Conservation (phyloP, 2,888 invertebrate species). For the Agrilus cyanescens region DNA sequence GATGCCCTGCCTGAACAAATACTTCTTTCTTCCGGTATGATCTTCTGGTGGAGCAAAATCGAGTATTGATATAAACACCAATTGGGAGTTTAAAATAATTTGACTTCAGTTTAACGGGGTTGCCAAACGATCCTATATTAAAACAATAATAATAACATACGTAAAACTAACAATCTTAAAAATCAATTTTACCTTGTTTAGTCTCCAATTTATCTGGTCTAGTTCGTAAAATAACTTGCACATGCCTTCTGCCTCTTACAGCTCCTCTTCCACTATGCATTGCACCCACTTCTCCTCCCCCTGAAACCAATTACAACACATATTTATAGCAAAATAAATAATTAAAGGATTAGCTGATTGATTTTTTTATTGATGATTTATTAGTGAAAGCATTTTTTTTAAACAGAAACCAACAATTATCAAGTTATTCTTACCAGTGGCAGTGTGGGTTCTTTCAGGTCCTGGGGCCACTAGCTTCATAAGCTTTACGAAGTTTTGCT, state of each 20-base stretch:
- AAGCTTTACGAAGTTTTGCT: constrained; percentile 6
- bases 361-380: no score
- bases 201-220: constrained; percentile 21
- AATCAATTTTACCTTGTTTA: constrained; percentile 29
- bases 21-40: constrained; percentile 46
- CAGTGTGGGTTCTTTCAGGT: neutral
- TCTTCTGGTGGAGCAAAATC: constrained; percentile 65
- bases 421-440: neutral
- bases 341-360: no score
- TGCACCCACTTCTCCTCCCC: constrained; percentile 27
- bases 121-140: constrained; percentile 47
- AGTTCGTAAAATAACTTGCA: constrained; percentile 34
- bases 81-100: constrained; percentile 61
- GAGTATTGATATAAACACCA: constrained; percentile 68
- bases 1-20: constrained; percentile 37
- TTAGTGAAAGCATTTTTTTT: no score
- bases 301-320: constrained; percentile 4
- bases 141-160: neutral
- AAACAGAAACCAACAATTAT: no score
- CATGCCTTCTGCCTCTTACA: constrained; percentile 41
- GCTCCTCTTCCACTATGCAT: constrained; percentile 36
- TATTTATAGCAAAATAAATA: no score
- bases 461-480: constrained; percentile 8
- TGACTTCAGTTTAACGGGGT: constrained; percentile 38
- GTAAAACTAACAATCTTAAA: no score